phyloP scores from a whole-genome alignment of 2,113 vertebrate genomes.

The Lichenostomus cassidix region DNA sequence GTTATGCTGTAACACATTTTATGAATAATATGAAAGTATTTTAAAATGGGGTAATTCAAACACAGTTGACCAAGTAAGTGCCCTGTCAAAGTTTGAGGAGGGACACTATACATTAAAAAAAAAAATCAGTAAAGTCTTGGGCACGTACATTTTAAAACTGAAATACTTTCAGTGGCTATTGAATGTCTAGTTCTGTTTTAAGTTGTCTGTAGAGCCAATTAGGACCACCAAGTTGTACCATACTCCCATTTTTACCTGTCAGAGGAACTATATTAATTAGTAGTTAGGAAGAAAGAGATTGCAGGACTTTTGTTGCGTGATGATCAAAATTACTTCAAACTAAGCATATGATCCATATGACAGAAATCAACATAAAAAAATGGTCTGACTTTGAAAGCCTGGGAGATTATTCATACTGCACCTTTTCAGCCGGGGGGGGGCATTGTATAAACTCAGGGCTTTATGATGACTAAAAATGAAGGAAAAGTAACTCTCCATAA shows the following conservation, averaged over 20 bases:
- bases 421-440: background rate
- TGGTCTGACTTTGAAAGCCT: background rate
- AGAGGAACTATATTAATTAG: background rate
- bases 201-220: background rate
- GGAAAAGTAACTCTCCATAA: background rate
- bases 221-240: background rate
- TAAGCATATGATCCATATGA: background rate
- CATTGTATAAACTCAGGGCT: background rate
- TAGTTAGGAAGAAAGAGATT: background rate
- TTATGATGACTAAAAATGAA: background rate
- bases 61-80: background rate
- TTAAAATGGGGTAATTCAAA: background rate
- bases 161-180: background rate
- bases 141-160: background rate
- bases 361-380: background rate
- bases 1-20: background rate
- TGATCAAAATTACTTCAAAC: background rate
- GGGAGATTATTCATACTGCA: background rate
- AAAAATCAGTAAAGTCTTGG: background rate
- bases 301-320: background rate
- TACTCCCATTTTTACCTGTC: background rate
- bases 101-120: background rate
- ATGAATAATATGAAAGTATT: background rate
- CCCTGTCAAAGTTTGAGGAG: background rate
- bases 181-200: background rate